Percentiles rank a stretch among this genome's conserved stretches.
Evolutionary conservation across 1,140 invertebrate species (phyloP).

Genomic region (Asobara japonica): DNA sequence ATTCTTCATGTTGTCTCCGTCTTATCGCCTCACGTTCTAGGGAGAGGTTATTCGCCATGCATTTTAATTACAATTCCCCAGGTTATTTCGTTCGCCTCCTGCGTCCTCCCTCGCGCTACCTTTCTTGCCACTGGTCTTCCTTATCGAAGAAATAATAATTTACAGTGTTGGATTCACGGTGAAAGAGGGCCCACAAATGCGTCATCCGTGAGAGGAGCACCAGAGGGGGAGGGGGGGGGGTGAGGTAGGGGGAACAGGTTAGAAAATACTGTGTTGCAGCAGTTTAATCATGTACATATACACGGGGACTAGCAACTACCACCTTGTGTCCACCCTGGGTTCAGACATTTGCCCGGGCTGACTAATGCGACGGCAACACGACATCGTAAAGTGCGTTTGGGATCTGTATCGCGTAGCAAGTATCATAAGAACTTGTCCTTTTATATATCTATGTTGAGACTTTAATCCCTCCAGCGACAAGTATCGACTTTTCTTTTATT

Average conservation of each 20-base stretch:
- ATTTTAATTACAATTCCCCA: conserved; percentile 8
- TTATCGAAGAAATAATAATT: conserved; percentile 55
- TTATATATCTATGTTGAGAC: conserved; percentile 2
- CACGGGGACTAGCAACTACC: conserved; percentile 19
- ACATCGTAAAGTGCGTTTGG: conserved; percentile 44
- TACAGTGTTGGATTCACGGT: conserved; percentile 39
- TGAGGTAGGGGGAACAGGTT: conserved; percentile 30
- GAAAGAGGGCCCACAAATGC: conserved; percentile 35
- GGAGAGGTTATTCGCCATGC: background rate
- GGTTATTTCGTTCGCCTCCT: background rate
- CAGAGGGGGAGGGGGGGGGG: conserved; percentile 33
- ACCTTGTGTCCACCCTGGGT: conserved; percentile 31
- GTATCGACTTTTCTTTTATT: background rate
- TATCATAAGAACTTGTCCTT: conserved; percentile 21
- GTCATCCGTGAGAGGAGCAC: conserved; percentile 36
- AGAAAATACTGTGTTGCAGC: background rate
- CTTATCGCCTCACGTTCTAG: background rate
- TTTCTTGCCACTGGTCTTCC: conserved; percentile 11
- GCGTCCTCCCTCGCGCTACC: background rate
- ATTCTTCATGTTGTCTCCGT: background rate
- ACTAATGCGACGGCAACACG: conserved; percentile 46
- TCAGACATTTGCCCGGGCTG: conserved; percentile 34
- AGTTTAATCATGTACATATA: conserved; percentile 18
- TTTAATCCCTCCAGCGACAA: background rate
- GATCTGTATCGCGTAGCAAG: conserved; percentile 36